These are phyloP conservation scores for Mesitornis unicolor DNA, from an alignment of 2,113 vertebrate genomes.

Conservation along the genomic window DNA sequence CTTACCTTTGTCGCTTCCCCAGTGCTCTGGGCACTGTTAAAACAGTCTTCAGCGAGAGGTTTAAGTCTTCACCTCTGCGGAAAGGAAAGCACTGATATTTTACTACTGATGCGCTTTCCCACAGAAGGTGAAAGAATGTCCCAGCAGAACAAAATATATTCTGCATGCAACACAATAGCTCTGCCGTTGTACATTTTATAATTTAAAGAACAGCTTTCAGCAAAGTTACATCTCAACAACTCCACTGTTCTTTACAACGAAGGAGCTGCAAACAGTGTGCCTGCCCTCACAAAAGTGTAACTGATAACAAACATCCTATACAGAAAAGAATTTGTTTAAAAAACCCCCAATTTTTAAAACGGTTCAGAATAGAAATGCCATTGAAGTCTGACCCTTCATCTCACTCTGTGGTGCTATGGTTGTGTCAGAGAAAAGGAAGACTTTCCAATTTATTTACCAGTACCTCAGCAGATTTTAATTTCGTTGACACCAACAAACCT, in stretches of 20 bases:
- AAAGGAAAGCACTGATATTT: neutral
- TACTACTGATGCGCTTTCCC: neutral
- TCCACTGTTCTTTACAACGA: neutral
- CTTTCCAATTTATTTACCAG: neutral
- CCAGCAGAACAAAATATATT: neutral
- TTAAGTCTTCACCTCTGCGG: neutral
- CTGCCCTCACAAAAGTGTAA: neutral
- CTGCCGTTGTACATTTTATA: neutral
- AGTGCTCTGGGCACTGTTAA: neutral
- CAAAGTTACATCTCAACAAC: neutral
- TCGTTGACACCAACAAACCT: neutral
- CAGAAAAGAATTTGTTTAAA: neutral
- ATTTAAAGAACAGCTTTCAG: neutral
- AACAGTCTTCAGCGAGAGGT: neutral
- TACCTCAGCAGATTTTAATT: neutral
- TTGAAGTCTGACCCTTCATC: neutral
- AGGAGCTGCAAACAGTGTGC: neutral
- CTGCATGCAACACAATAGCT: neutral
- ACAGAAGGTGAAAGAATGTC: neutral
- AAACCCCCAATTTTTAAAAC: neutral
- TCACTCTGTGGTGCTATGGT: neutral
- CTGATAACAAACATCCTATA: neutral
- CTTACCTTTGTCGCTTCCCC: neutral
- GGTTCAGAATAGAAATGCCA: neutral
- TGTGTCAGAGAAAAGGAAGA: neutral